These are phyloP conservation scores for Hypanus sabinus DNA, from an alignment of 2,113 vertebrate genomes.

Conservation along the genomic window DNA sequence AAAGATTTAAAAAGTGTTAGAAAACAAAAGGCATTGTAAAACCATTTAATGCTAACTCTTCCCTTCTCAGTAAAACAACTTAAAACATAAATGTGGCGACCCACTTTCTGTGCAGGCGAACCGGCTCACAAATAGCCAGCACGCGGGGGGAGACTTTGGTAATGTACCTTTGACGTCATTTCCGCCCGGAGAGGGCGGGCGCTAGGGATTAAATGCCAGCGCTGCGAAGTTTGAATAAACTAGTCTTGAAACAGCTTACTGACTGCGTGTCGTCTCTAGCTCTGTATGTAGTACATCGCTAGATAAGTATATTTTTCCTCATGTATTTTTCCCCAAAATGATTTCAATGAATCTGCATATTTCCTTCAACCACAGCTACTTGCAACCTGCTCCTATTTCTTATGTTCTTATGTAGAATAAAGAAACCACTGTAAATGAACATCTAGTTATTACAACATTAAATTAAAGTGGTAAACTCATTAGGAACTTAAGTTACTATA, in stretches of 20 bases:
- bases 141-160: no score
- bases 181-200: no score
- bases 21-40: background rate
- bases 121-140: no score
- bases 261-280: no score
- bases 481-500: background rate
- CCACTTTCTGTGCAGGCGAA: no score
- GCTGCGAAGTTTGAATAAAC: no score
- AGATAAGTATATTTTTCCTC: no score
- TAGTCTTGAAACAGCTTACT: no score
- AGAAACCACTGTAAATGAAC: background rate
- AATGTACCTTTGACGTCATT: no score
- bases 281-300: no score
- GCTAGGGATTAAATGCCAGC: no score
- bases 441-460: background rate
- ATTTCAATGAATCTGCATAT: background rate
- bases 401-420: background rate
- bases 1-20: no score
- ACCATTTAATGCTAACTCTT: background rate
- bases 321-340: background rate
- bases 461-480: background rate
- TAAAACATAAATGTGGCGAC: background rate
- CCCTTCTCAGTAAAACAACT: background rate
- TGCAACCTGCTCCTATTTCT: background rate
- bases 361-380: background rate